Evolutionary conservation across 2,888 invertebrate genomes (phyloP).

Genomic region (Xestobium rufovillosum): DNA sequence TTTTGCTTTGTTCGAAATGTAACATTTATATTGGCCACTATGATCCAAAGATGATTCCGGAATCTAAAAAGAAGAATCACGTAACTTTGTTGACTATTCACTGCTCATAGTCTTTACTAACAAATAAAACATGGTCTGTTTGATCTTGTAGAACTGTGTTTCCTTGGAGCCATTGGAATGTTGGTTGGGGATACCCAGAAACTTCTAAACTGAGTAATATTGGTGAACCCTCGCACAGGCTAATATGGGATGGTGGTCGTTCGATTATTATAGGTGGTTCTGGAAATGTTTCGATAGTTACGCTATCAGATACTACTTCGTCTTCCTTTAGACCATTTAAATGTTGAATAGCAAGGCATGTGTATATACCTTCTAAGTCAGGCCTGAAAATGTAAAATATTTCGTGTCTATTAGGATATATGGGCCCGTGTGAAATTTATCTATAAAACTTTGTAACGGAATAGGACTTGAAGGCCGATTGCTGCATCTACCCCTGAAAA

Average conservation of each 20-base stretch:
- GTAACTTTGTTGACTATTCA: too few relatives aligned
- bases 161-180: conserved; percentile 24
- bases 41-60: conserved; percentile 9
- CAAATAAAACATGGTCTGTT: conserved; percentile 12
- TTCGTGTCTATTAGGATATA: too few relatives aligned
- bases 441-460: too few relatives aligned
- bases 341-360: conserved; percentile 23
- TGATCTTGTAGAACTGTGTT: conserved; percentile 18
- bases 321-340: conserved; percentile 6
- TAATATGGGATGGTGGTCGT: conserved; percentile 17
- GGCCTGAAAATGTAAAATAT: conserved; percentile 14
- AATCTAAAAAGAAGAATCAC: conserved; percentile 20
- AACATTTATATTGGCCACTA: conserved; percentile 24
- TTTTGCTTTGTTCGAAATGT: conserved; percentile 19
- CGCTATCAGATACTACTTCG: conserved; percentile 18
- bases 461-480: too few relatives aligned
- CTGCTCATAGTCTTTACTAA: too few relatives aligned
- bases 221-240: conserved; percentile 16
- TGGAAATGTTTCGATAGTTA: conserved; percentile 18
- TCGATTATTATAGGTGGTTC: conserved; percentile 20
- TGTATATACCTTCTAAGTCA: conserved; percentile 25
- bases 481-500: too few relatives aligned
- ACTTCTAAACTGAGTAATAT: conserved; percentile 18
- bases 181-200: conserved; percentile 21
- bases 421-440: too few relatives aligned